These are phyloP conservation scores for Peribatodes rhomboidaria DNA, from an alignment of 2,888 invertebrate genomes.

Conservation along the genomic window DNA sequence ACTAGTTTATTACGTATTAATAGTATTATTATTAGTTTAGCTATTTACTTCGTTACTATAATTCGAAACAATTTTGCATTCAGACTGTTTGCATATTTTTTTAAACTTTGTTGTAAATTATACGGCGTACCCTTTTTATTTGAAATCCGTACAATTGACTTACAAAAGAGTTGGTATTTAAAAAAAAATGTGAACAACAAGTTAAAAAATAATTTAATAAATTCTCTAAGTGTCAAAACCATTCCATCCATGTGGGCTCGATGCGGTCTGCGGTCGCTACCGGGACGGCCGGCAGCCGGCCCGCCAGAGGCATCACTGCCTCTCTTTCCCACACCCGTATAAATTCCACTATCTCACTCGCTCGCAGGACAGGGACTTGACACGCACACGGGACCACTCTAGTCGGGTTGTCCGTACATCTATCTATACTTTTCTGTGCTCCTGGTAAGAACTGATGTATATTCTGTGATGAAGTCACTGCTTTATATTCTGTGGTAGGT, in stretches of 20 bases:
- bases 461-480: neutral
- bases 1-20: too few species aligned
- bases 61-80: too few species aligned
- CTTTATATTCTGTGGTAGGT: conserved; percentile 1
- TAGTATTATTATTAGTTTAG: too few species aligned
- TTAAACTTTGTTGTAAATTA: too few species aligned
- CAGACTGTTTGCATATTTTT: too few species aligned
- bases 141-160: too few species aligned
- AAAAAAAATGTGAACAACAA: neutral
- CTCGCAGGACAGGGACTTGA: conserved; percentile 5
- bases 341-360: conserved; percentile 1
- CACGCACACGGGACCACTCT: conserved; percentile 11
- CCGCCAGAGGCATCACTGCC: conserved; percentile 39
- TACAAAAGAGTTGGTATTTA: too few species aligned
- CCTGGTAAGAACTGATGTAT: neutral
- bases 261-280: conserved; percentile 40
- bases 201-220: neutral
- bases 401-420: neutral
- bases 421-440: conserved; percentile 1
- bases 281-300: conserved; percentile 45
- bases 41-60: too few species aligned
- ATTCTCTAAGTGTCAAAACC: conserved; percentile 65
- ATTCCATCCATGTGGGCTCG: conserved; percentile 40
- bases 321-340: conserved; percentile 48
- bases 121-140: too few species aligned